Percentiles rank a stretch among this genome's conserved stretches.
Conservation (phyloP, 2,888 invertebrate species). For the Hipparchia semele region DNA sequence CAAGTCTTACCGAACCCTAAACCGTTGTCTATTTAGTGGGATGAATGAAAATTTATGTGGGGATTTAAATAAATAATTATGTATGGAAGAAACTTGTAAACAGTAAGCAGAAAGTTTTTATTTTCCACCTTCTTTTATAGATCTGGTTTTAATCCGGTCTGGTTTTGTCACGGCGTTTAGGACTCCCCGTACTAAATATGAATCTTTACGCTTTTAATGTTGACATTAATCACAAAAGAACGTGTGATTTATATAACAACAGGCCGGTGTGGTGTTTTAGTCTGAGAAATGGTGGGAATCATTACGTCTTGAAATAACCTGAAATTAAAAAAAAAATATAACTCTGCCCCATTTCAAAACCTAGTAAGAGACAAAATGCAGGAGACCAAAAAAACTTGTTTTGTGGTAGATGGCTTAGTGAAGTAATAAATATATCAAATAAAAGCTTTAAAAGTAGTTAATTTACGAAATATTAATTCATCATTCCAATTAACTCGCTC, state of each 20-base stretch:
- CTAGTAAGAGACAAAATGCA: too few relatives aligned
- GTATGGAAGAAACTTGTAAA: constrained; percentile 67
- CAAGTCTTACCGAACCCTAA: constrained; percentile 43
- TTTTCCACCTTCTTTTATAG: constrained; percentile 65
- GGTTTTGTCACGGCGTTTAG: constrained; percentile 62
- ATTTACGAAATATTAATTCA: too few relatives aligned
- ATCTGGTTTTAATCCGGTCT: constrained; percentile 60
- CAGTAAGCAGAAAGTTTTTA: constrained; percentile 72
- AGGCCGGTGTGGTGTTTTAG: constrained; percentile 35
- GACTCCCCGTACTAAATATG: constrained; percentile 73
- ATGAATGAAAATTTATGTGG: constrained; percentile 68
- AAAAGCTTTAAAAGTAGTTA: too few relatives aligned
- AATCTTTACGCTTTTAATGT: constrained; percentile 72
- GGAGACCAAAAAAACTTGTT: too few relatives aligned
- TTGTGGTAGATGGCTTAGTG: too few relatives aligned
- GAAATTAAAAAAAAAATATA: neutral
- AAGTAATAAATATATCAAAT: too few relatives aligned
- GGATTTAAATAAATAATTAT: constrained; percentile 76
- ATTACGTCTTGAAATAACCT: neutral
- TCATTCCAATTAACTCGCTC: too few relatives aligned
- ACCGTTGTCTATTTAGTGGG: constrained; percentile 46
- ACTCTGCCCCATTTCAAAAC: too few relatives aligned
- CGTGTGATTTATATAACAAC: constrained; percentile 71
- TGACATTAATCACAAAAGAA: constrained; percentile 81
- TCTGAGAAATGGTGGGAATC: neutral